Evolutionary conservation across 2,797 vertebrate species (phyloP).

Genomic region (Furcifer pardalis): DNA sequence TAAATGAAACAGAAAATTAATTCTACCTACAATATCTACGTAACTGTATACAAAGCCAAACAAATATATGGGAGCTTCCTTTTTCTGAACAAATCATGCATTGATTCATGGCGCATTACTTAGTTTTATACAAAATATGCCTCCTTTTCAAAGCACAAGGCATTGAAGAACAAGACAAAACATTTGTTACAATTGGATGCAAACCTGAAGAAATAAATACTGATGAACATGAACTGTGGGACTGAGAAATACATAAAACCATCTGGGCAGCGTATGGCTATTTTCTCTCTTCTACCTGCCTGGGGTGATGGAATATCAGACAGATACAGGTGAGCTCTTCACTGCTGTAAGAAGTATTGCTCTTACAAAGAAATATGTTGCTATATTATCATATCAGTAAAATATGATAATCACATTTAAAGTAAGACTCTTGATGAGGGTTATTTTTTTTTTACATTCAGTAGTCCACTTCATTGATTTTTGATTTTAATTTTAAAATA

Average conservation of each 20-base stretch:
- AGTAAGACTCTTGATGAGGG: not conserved
- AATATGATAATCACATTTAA: constrained; percentile 15
- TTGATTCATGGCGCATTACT: constrained; percentile 17
- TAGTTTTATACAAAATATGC: constrained; percentile 33
- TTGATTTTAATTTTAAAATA: constrained; percentile 14
- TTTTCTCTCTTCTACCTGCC: constrained; percentile 49
- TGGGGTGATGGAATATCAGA: constrained; percentile 64
- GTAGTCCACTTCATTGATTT: not conserved
- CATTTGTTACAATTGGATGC: constrained; percentile 26
- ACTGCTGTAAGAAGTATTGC: not conserved
- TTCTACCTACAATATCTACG: constrained; percentile 8
- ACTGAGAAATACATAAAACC: constrained; percentile 56
- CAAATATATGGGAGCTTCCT: not conserved
- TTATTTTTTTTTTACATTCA: not conserved
- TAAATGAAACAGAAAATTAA: constrained; percentile 44
- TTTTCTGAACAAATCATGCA: not conserved
- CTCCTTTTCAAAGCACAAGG: constrained; percentile 33
- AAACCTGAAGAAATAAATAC: constrained; percentile 37
- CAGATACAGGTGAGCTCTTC: constrained; percentile 75
- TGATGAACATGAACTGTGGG: constrained; percentile 48
- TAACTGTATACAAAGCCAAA: not conserved
- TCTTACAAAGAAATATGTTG: not conserved
- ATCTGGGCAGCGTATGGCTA: constrained; percentile 24
- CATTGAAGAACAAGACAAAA: constrained; percentile 37
- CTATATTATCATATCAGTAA: not conserved